Evolutionary conservation across 2,113 vertebrate genomes (phyloP).

Genomic region (Fulmarus glacialis): DNA sequence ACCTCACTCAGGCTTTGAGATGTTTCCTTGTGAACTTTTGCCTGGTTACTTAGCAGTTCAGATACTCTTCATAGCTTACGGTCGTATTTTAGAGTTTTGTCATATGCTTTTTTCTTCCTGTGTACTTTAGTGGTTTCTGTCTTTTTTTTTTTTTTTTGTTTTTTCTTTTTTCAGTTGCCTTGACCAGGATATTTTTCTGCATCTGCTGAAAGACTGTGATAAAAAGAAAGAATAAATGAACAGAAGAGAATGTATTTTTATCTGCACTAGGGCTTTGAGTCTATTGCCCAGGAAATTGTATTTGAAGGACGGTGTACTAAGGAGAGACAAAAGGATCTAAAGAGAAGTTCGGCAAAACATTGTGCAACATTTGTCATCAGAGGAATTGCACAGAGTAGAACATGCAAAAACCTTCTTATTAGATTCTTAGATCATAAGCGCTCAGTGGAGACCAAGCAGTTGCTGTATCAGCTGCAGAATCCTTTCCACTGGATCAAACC

Average conservation of each 20-base stretch:
- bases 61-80: background rate
- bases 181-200: background rate
- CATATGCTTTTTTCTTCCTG: background rate
- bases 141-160: background rate
- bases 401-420: background rate
- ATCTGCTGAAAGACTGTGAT: background rate
- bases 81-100: background rate
- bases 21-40: background rate
- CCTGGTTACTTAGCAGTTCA: background rate
- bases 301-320: background rate
- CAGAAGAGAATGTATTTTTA: background rate
- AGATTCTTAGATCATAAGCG: background rate
- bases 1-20: background rate
- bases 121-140: background rate
- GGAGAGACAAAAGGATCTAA: background rate
- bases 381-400: background rate
- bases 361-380: background rate
- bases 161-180: background rate
- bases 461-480: background rate
- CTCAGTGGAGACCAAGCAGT: background rate
- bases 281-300: background rate
- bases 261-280: background rate
- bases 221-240: background rate
- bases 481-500: background rate
- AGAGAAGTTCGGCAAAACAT: background rate